A percentile compares a stretch with the other conserved stretches of the same genome.
phyloP scores from a whole-genome alignment of 2,888 invertebrate species.

The Torymus texanus region DNA sequence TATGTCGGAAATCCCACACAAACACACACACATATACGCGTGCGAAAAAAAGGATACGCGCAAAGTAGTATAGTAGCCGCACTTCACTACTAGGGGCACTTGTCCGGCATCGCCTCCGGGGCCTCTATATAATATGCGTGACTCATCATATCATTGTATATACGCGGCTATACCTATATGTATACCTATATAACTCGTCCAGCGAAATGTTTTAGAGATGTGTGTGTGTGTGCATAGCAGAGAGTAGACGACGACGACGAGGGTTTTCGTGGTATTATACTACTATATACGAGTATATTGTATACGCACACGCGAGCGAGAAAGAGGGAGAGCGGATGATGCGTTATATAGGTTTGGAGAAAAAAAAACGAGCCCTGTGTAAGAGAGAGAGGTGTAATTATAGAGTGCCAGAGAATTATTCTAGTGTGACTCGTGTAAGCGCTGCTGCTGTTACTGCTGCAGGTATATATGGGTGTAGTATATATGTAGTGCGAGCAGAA shows the following conservation, averaged over 20 bases:
- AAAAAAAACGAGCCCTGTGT: no score
- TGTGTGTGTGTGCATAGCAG: not conserved
- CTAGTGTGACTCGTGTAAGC: slow-evolving; percentile 2
- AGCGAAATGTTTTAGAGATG: slow-evolving; percentile 1
- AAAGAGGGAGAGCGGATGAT: no score
- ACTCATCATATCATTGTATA: slow-evolving; percentile 41
- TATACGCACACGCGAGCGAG: no score
- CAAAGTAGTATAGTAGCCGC: no score
- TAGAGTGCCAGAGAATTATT: not conserved
- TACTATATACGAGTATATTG: no score
- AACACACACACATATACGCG: not conserved
- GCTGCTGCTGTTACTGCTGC: not conserved
- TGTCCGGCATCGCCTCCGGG: slow-evolving; percentile 39
- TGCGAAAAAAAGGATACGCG: slow-evolving; percentile 4
- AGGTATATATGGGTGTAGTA: not conserved
- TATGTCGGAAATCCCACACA: slow-evolving; percentile 18
- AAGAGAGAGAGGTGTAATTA: no score
- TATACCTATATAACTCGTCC: not conserved
- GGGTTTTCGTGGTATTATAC: no score
- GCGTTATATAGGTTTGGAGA: no score
- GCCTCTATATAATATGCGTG: slow-evolving; percentile 30
- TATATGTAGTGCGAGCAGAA: no score
- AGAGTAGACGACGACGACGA: not conserved
- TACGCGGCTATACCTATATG: not conserved
- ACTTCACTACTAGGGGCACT: slow-evolving; percentile 1